phyloP scores from a whole-genome alignment of 2,888 invertebrate species.

The Chromoteleia sp. region DNA sequence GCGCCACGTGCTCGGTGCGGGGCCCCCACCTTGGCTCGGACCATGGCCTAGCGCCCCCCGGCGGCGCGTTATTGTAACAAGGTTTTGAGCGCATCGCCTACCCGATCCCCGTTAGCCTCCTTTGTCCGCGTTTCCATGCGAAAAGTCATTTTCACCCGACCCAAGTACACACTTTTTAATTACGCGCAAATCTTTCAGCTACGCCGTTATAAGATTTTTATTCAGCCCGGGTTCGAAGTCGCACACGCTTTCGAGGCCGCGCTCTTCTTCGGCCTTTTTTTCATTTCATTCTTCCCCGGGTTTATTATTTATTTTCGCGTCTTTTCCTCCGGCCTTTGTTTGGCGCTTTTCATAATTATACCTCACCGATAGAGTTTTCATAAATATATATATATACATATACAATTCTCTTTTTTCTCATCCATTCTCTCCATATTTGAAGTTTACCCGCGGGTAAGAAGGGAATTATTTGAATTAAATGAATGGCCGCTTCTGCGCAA shows the following conservation, averaged over 20 bases:
- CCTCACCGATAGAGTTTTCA: conserved; percentile 15
- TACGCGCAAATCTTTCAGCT: conserved; percentile 48
- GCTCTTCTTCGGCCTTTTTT: conserved; percentile 32
- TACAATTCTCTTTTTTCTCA: conserved; percentile 8
- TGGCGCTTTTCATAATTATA: conserved; percentile 47
- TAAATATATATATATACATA: conserved; percentile 21
- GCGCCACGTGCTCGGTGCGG: conserved; percentile 61
- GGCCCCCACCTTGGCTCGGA: conserved; percentile 23
- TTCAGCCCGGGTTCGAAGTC: conserved; percentile 44
- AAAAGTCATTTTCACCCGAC: conserved; percentile 39
- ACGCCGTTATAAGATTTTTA: conserved; percentile 32
- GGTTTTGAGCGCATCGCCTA: conserved; percentile 17
- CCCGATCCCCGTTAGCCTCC: neutral
- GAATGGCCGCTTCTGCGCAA: conserved; percentile 55
- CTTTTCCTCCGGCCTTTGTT: conserved; percentile 51
- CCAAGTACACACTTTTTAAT: conserved; percentile 49
- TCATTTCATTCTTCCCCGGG: conserved; percentile 35
- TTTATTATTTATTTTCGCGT: conserved; percentile 57
- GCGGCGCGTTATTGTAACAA: conserved; percentile 40
- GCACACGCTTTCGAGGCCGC: conserved; percentile 2
- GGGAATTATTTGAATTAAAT: conserved; percentile 60
- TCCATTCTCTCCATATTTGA: conserved; percentile 40
- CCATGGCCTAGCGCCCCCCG: conserved; percentile 21
- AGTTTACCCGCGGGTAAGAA: conserved; percentile 52
- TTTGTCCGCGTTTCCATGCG: conserved; percentile 30